phyloP scores from a whole-genome alignment of 2,797 vertebrate genomes.

The Vultur gryphus region DNA sequence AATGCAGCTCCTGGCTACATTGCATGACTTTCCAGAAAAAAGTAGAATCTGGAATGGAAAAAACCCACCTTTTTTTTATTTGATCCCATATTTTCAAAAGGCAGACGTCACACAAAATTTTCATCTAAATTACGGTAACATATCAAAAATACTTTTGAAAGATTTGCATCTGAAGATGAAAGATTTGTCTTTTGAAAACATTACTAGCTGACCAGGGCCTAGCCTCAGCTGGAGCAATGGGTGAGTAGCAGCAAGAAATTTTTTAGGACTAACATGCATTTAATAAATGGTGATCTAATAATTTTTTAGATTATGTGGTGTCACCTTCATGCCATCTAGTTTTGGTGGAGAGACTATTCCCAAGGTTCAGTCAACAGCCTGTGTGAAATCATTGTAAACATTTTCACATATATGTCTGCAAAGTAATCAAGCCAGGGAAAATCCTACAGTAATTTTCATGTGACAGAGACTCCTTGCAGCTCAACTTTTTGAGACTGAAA shows the following conservation, averaged over 20 bases:
- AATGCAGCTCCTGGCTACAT: accelerated
- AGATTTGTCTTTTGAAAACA: neutral
- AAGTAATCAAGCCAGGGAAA: neutral
- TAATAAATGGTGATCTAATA: neutral
- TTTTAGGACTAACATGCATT: neutral
- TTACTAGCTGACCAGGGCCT: neutral
- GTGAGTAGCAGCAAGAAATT: neutral
- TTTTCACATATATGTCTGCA: neutral
- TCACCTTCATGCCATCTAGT: neutral
- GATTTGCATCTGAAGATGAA: neutral
- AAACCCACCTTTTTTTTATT: accelerated
- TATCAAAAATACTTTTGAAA: neutral
- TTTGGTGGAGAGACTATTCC: neutral
- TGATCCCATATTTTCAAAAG: neutral
- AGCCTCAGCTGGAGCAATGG: neutral
- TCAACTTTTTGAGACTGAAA: neutral
- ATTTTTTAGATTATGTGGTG: neutral
- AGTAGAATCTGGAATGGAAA: neutral
- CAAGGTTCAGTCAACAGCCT: neutral
- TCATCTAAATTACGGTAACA: neutral
- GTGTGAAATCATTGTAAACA: neutral
- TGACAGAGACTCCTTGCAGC: neutral
- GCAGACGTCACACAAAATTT: neutral
- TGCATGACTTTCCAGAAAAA: neutral
- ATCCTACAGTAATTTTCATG: neutral